Percentiles rank a stretch among this genome's conserved stretches.
Conservation (phyloP, 2,113 vertebrate genomes). For the Odobenus rosmarus region DNA sequence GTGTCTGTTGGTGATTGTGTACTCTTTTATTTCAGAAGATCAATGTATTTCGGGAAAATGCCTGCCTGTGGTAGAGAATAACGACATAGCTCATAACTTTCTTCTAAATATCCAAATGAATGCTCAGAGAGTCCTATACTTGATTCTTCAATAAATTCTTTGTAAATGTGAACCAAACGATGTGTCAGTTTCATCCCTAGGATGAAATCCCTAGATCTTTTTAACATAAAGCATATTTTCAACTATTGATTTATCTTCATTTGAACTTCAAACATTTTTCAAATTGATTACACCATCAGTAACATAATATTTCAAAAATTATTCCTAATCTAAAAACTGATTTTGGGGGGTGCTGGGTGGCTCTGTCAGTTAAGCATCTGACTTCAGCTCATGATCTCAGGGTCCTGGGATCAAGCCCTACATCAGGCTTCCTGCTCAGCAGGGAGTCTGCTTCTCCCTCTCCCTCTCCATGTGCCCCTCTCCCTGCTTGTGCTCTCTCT, state of each 20-base stretch:
- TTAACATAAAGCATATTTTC: neutral
- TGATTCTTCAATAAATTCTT: neutral
- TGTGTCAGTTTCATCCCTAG: neutral
- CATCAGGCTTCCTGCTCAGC: neutral
- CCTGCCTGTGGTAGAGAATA: neutral
- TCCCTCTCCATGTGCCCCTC: neutral
- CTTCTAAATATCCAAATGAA: neutral
- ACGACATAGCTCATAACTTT: neutral
- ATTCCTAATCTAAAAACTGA: neutral
- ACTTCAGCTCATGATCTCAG: neutral
- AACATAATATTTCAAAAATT: slow-evolving; percentile 5
- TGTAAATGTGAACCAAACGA: neutral
- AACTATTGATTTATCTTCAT: slow-evolving; percentile 32
- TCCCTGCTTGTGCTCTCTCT: neutral
- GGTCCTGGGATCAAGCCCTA: neutral
- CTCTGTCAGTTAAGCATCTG: neutral
- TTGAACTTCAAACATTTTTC: slow-evolving; percentile 11
- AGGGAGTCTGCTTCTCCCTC: neutral
- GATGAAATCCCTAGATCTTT: neutral
- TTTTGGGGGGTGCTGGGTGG: neutral
- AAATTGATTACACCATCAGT: neutral
- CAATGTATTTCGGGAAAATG: slow-evolving; percentile 29
- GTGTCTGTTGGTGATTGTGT: neutral
- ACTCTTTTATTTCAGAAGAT: neutral
- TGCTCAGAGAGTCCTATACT: neutral